Conservation (phyloP, 2,888 invertebrate species). For the Tipula lateralis region DNA sequence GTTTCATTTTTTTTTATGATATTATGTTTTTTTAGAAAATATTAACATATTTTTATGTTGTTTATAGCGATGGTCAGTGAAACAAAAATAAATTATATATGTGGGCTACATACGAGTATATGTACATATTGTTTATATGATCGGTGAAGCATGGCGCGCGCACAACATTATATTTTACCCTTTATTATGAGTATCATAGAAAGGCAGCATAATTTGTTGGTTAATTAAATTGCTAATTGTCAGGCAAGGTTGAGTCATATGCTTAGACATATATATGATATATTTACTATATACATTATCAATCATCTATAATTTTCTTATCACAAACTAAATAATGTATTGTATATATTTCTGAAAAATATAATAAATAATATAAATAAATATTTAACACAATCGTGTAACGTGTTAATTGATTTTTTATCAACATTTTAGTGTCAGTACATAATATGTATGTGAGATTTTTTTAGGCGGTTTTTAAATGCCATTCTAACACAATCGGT, state of each 20-base stretch:
- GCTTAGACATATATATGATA: background rate
- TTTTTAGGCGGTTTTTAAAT: too few relatives aligned
- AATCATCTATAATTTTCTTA: background rate
- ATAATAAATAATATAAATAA: too few relatives aligned
- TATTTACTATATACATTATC: background rate
- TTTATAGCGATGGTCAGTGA: background rate
- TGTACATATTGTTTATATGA: too few relatives aligned
- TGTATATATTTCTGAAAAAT: background rate
- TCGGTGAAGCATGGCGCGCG: background rate
- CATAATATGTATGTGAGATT: too few relatives aligned
- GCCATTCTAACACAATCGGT: too few relatives aligned
- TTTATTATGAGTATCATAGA: background rate
- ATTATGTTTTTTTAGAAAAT: background rate
- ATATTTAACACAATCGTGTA: background rate
- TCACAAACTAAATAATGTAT: background rate
- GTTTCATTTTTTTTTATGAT: background rate
- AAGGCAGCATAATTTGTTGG: background rate
- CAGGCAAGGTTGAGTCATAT: background rate
- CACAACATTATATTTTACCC: background rate
- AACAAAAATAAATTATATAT: background rate
- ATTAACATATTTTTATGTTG: slow-evolving; percentile 11
- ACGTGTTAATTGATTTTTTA: background rate
- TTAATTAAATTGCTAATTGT: background rate
- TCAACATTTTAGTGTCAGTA: background rate
- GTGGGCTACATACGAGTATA: background rate